phyloP scores from a whole-genome alignment of 2,113 vertebrate genomes.

The Lycocorax pyrrhopterus region DNA sequence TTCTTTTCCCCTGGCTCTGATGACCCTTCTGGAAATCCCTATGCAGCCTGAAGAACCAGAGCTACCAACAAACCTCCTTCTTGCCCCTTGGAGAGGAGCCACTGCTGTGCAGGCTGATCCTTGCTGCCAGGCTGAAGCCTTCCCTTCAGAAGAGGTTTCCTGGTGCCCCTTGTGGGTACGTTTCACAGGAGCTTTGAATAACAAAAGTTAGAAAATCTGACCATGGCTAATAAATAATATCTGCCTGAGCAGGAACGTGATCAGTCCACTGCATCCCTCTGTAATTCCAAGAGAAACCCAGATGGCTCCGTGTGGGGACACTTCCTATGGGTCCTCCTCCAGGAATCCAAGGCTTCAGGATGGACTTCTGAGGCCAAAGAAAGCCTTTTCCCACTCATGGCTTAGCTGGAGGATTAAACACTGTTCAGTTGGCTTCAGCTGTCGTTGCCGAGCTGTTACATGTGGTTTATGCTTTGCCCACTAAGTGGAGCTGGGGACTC shows the following conservation, averaged over 20 bases:
- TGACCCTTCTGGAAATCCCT: neutral
- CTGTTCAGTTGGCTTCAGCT: accelerated
- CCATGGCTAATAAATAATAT: neutral
- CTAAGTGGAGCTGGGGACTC: slow-evolving; percentile 48
- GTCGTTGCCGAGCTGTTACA: neutral
- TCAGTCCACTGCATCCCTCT: accelerated
- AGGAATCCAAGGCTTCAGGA: neutral
- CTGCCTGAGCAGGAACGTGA: neutral
- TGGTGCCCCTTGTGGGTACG: neutral
- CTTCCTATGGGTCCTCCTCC: neutral
- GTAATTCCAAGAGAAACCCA: neutral
- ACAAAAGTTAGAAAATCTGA: neutral
- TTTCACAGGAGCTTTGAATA: neutral
- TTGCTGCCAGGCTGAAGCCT: neutral
- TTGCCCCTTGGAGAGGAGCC: neutral
- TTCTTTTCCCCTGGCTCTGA: neutral
- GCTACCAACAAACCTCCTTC: neutral
- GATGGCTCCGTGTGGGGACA: accelerated
- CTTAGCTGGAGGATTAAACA: neutral
- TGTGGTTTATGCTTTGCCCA: slow-evolving; percentile 59
- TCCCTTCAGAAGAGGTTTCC: neutral
- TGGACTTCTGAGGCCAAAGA: neutral
- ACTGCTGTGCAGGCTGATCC: neutral
- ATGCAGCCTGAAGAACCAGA: neutral
- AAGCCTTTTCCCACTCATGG: neutral